Evolutionary conservation across 2,888 invertebrate genomes (phyloP), one percentile per base, ranked within the genome.

Genomic region (Temnothorax rugatulus): DNA sequence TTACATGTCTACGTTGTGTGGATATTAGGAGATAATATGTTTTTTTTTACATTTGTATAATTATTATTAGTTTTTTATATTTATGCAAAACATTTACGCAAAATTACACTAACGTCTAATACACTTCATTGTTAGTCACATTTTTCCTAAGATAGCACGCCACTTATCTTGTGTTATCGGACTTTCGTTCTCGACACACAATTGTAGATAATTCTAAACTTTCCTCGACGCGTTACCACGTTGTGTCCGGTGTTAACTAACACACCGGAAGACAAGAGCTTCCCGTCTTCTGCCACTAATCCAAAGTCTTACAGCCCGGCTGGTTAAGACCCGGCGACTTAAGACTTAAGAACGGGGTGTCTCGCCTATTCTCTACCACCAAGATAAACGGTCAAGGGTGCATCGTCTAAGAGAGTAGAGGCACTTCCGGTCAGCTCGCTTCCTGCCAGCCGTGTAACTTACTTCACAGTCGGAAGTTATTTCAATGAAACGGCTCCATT

Each of bases 371-470:
- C 79, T 79, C 68, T 59, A 50, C 64, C 44, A 50, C 34, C 50
- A 71, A 81, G 50, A 77, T 64, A 81, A 83, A 85, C 66, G 81
- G 82, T 85, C 85, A 86, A 86, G 91, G 88, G 89, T 89, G 89
- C 88, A 81, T 29, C 76, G 87, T 86, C 88, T 89, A 89, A 92
- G 90, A 92, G 91, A 90, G 87, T 89, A 87, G 18, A 18, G 87
- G 89, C 87, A 87, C 88, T 91, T 93, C 93, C 93, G 92, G 88
- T 91, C 89, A 85, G 90, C 87, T 88, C 88, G 88, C 89, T 92
- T 91, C 91, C 91, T 86, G 88, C 87, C 83, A 79, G 71, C 83
- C 71, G 68, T 83, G 74, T 86, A 90, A 91, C 88, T 91, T 89
- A 89, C 87, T 90, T 87, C 90, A 84, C 84, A 83, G 69, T 71